These are phyloP conservation scores for Lamproptera curius DNA, from an alignment of 2,888 invertebrate genomes.

Conservation along the genomic window DNA sequence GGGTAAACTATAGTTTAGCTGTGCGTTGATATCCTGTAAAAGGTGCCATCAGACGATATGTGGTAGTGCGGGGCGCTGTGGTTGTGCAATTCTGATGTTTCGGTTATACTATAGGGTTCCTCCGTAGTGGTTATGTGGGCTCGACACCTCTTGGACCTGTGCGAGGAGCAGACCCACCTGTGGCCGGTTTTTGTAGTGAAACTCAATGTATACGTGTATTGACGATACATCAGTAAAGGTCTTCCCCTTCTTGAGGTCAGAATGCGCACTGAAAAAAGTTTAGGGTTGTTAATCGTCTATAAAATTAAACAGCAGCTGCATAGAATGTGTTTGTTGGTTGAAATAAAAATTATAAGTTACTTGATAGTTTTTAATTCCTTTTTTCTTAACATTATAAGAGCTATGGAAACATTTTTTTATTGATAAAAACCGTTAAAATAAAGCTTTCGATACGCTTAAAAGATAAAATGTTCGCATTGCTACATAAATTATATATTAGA, in stretches of 20 bases:
- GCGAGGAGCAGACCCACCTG: slow-evolving; percentile 29
- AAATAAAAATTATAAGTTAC: too few relatives aligned
- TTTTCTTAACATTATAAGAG: too few relatives aligned
- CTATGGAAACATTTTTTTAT: too few relatives aligned
- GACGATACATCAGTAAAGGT: slow-evolving; percentile 23
- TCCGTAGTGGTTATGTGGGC: slow-evolving; percentile 23
- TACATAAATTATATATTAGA: too few relatives aligned
- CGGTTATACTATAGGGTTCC: slow-evolving; percentile 8
- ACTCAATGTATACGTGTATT: slow-evolving; percentile 23
- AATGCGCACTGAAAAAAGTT: slow-evolving; percentile 20
- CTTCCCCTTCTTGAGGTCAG: slow-evolving; percentile 25
- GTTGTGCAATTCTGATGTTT: slow-evolving; percentile 16
- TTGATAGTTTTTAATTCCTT: too few relatives aligned
- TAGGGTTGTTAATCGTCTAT: too few relatives aligned
- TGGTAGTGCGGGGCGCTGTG: slow-evolving; percentile 9
- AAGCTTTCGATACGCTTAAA: too few relatives aligned
- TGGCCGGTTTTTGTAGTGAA: slow-evolving; percentile 16
- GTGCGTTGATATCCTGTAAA: slow-evolving; percentile 8
- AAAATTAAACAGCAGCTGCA: too few relatives aligned
- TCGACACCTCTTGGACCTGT: slow-evolving; percentile 25
- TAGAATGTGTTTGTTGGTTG: too few relatives aligned
- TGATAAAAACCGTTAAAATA: too few relatives aligned
- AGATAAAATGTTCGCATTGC: too few relatives aligned
- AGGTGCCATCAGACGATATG: slow-evolving; percentile 11
- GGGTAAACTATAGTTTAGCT: neutral